Evolutionary conservation across 1,140 invertebrate genomes (phyloP).

Genomic region (Drosophila grimshawi): DNA sequence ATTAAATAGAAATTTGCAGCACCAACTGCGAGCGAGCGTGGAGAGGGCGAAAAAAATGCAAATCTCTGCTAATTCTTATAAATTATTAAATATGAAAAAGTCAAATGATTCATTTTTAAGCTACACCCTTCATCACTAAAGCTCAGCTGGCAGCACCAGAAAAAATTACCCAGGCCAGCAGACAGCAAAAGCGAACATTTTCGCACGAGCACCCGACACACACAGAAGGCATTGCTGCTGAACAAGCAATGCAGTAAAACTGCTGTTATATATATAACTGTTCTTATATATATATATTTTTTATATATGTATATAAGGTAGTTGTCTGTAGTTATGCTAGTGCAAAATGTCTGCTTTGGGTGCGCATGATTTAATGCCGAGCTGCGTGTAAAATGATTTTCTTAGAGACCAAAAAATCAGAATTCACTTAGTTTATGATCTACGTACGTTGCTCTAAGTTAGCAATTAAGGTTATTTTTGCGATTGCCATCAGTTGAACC

Average conservation of each 20-base stretch:
- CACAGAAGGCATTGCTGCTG: slow-evolving; percentile 40
- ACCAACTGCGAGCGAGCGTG: slow-evolving; percentile 44
- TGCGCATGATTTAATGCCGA: slow-evolving; percentile 56
- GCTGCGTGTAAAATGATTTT: slow-evolving; percentile 56
- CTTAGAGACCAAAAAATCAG: slow-evolving; percentile 43
- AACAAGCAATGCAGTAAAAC: slow-evolving; percentile 27
- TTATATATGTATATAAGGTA: neutral
- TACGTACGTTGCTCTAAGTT: neutral
- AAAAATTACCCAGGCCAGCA: slow-evolving; percentile 45
- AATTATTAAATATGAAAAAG: slow-evolving; percentile 83
- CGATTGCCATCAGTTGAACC: too few relatives aligned
- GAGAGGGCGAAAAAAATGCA: slow-evolving; percentile 64
- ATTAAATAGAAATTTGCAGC: slow-evolving; percentile 80
- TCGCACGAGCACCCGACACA: slow-evolving; percentile 20
- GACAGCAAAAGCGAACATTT: slow-evolving; percentile 52
- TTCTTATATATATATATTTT: neutral
- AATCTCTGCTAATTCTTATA: slow-evolving; percentile 83
- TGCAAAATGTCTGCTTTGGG: slow-evolving; percentile 3
- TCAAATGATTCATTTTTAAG: slow-evolving; percentile 83
- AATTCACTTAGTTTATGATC: slow-evolving; percentile 1
- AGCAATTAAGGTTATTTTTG: too few relatives aligned
- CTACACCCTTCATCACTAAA: slow-evolving; percentile 81
- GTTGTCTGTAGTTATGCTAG: neutral
- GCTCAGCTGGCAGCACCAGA: slow-evolving; percentile 65
- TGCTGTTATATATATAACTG: neutral